A percentile compares a stretch with the other conserved stretches of the same genome.
phyloP scores from a whole-genome alignment of 2,113 vertebrate species.

The Triplophysa dalaica region DNA sequence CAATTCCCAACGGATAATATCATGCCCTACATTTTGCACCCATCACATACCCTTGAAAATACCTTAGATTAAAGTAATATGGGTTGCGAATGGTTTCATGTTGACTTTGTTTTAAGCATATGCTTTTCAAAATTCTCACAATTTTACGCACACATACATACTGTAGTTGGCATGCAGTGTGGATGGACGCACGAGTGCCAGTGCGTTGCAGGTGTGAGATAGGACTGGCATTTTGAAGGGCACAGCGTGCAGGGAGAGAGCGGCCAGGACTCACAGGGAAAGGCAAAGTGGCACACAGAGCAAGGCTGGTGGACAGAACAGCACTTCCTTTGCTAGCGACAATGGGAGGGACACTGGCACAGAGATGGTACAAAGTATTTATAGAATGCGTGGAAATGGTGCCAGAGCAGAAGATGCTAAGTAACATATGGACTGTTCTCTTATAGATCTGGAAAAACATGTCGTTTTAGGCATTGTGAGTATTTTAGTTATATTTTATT shows the following conservation, averaged over 20 bases:
- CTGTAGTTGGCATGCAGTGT: constrained; percentile 19
- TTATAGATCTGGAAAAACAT: constrained; percentile 17
- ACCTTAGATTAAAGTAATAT: too few species aligned
- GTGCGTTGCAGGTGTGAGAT: constrained; percentile 47
- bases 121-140: neutral
- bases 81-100: too few species aligned
- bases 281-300: constrained; percentile 41
- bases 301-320: constrained; percentile 38
- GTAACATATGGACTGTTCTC: constrained; percentile 51
- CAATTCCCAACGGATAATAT: too few species aligned
- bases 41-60: too few species aligned
- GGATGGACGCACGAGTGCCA: constrained; percentile 47
- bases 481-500: too few species aligned
- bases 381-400: constrained; percentile 42
- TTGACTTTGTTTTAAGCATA: neutral
- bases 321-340: constrained; percentile 48
- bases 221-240: constrained; percentile 51
- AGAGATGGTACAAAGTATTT: constrained; percentile 42
- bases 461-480: neutral
- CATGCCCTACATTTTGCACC: too few species aligned
- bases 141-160: constrained; percentile 1
- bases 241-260: constrained; percentile 34
- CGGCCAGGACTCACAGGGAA: constrained; percentile 35
- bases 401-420: constrained; percentile 42
- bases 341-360: constrained; percentile 42